Percentiles rank a stretch among this genome's conserved stretches.
Conservation (phyloP, 2,888 invertebrate genomes). For the Sinelater perroti region DNA sequence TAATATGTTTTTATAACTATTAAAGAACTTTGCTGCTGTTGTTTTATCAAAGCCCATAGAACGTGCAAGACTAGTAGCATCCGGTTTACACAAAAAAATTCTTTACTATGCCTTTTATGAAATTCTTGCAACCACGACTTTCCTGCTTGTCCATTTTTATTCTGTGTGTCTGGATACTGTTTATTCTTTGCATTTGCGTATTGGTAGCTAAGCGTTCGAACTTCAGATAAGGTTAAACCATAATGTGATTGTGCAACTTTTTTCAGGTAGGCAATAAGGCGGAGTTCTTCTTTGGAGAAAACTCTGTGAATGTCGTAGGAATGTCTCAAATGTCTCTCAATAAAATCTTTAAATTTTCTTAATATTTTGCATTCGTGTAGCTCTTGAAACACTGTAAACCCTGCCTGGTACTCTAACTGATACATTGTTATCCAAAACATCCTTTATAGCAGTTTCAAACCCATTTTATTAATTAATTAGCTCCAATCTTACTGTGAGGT, state of each 20-base stretch:
- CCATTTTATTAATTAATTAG: background rate
- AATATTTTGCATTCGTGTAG: constrained; percentile 2
- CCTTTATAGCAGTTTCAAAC: background rate
- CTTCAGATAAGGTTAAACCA: constrained; percentile 34
- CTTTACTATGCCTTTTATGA: too few relatives aligned
- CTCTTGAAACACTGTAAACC: background rate
- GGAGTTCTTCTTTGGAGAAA: background rate
- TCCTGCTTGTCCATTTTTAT: background rate
- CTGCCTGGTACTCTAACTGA: background rate
- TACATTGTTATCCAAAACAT: constrained; percentile 3
- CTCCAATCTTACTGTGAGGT: constrained; percentile 5
- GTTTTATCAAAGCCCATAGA: background rate
- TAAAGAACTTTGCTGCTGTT: constrained; percentile 35
- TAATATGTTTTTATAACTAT: constrained; percentile 43
- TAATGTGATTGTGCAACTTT: constrained; percentile 41
- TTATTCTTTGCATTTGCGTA: too few relatives aligned
- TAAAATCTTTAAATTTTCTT: background rate
- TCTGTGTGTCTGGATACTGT: too few relatives aligned
- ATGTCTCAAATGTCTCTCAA: background rate
- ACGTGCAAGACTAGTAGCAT: background rate
- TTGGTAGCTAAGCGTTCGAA: too few relatives aligned
- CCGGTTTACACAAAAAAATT: too few relatives aligned
- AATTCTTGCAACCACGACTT: background rate
- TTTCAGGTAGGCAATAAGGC: too few relatives aligned
- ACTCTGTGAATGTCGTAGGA: background rate